Conservation (phyloP, 2,797 vertebrate species). For the Falco novaeseelandiae region DNA sequence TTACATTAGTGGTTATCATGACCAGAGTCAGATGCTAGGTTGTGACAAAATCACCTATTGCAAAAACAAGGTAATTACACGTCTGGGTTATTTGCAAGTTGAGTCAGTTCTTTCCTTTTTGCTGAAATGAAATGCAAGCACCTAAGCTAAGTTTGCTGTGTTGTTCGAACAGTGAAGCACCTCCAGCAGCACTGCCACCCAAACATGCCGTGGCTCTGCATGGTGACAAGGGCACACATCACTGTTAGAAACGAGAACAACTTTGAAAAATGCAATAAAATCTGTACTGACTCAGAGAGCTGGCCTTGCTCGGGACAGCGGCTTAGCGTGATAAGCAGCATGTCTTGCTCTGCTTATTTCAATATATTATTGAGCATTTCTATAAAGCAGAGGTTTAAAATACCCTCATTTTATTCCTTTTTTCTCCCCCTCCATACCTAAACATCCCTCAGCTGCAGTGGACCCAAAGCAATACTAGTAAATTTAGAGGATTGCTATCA, state of each 20-base stretch:
- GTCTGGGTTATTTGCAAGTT: neutral
- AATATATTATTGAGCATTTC: neutral
- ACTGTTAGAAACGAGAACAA: neutral
- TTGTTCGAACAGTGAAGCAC: neutral
- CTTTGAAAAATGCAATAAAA: neutral
- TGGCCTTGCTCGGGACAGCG: neutral
- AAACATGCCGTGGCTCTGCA: neutral
- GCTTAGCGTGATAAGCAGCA: neutral
- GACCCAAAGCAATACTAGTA: neutral
- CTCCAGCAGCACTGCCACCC: neutral
- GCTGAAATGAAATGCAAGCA: neutral
- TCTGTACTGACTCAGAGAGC: neutral
- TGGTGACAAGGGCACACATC: neutral
- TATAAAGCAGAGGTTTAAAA: neutral
- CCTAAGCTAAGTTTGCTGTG: neutral
- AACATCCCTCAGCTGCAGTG: neutral
- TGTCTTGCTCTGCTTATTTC: neutral
- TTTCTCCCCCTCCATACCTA: neutral
- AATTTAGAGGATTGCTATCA: neutral
- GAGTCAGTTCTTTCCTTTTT: neutral
- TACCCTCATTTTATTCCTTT: neutral
- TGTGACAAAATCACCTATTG: neutral
- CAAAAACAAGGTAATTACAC: neutral
- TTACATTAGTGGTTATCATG: neutral
- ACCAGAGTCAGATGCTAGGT: neutral